Evolutionary conservation across 2,797 vertebrate genomes (phyloP), one percentile per base, ranked within the genome.

Genomic region (Syngnathus rostellatus): DNA sequence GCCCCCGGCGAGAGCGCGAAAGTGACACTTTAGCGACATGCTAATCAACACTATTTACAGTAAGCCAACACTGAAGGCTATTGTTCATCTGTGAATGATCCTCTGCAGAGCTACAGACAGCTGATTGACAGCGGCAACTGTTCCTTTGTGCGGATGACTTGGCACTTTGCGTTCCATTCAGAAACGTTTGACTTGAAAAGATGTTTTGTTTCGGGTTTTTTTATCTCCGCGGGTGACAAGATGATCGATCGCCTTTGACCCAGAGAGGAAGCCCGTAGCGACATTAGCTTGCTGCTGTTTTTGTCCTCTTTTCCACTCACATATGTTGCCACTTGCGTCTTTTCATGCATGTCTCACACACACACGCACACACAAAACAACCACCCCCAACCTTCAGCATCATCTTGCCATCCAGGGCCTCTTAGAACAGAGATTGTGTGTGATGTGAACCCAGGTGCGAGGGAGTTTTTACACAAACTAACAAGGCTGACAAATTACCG

Each of bases 371-470:
- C 48, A 50, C 48, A 51, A 16, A 19, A 25, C 14, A 50, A 21
- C 19, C 51, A 11, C 9, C 21, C 51, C 21, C 21, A 54, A 54
- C 53, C 21, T 54, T 54, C 10, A 54, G 53, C 53, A 54, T 11
- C 65, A 63, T 74, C 72, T 37, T 51, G 48, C 61, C 68, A 48
- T 61, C 40, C 62, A 39, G 38, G 57, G 63, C 63, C 58, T 69
- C 68, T 63, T 72, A 66, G 67, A 74, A 71, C n/a, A 21, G 65
- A 71, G 57, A 60, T 66, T 60, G 71, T 50, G 75, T 72, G 74
- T 75, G 73, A 81, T 66, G 74, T 66, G 64, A 81, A 72, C 66
- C 66, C 63, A 78, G 72, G 79, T 81, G 81, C 73, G 84, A 85
- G 85, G 83, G 81, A 81, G 72, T 57, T 66, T 68, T 70, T 76